Conservation (phyloP, 2,888 invertebrate genomes). For the Plagodis pulveraria region DNA sequence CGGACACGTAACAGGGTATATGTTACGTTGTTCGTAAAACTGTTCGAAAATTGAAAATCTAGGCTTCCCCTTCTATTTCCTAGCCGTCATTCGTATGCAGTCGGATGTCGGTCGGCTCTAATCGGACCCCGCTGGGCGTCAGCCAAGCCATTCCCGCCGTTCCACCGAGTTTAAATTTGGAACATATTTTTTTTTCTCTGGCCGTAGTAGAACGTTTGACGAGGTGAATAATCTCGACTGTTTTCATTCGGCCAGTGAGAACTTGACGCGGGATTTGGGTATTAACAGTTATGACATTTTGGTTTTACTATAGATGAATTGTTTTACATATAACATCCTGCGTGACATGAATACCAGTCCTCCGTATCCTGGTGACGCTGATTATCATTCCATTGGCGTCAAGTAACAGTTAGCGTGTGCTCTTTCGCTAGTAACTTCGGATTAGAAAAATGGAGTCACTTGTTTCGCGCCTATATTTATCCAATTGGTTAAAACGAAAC, state of each 20-base stretch:
- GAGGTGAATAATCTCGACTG: constrained; percentile 81
- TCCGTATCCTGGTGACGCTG: constrained; percentile 62
- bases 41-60: constrained; percentile 25
- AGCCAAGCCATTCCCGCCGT: constrained; percentile 79
- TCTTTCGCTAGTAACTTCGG: constrained; percentile 43
- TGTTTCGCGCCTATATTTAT: constrained; percentile 28
- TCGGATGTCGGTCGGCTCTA: constrained; percentile 61
- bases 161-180: constrained; percentile 79
- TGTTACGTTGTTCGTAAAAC: constrained; percentile 21
- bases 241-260: constrained; percentile 39
- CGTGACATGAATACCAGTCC: constrained; percentile 67
- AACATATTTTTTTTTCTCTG: constrained; percentile 72
- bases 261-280: constrained; percentile 11
- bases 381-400: constrained; percentile 65
- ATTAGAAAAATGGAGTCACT: constrained; percentile 38
- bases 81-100: constrained; percentile 57
- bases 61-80: constrained; percentile 42
- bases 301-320: constrained; percentile 35
- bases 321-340: constrained; percentile 45
- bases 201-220: constrained; percentile 64
- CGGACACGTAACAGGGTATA: constrained; percentile 54
- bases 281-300: constrained; percentile 8
- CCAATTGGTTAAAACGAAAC: constrained; percentile 18
- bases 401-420: constrained; percentile 65
- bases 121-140: constrained; percentile 72